Conservation (phyloP, 2,797 vertebrate species). For the Esox lucius region DNA sequence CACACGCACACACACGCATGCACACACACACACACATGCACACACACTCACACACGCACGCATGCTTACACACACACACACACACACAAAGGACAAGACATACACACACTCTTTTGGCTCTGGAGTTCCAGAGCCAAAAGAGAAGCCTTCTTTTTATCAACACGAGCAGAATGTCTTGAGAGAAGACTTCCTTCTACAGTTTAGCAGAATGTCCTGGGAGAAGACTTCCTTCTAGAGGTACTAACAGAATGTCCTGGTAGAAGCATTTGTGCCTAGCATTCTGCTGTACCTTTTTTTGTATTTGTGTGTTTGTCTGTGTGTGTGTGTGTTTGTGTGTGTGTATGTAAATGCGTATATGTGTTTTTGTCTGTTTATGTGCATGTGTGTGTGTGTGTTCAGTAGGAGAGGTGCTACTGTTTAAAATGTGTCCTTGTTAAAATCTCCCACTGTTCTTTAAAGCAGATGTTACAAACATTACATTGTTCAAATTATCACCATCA, state of each 20-base stretch:
- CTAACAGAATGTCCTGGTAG: no score
- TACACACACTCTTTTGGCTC: neutral
- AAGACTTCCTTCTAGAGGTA: no score
- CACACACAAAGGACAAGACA: neutral
- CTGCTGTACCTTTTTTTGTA: no score
- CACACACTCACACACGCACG: constrained; percentile 20
- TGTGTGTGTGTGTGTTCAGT: neutral
- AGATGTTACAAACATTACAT: constrained; percentile 46
- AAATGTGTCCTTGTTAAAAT: constrained; percentile 10
- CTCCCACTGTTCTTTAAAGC: constrained; percentile 29
- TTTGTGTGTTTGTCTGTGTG: no score
- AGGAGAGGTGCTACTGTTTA: neutral
- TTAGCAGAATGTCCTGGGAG: no score
- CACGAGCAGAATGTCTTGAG: no score
- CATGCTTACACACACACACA: neutral
- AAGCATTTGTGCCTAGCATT: no score
- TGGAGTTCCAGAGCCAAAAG: constrained; percentile 11
- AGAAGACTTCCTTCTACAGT: no score
- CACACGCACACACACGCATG: neutral
- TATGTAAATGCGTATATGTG: no score
- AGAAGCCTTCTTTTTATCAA: no score
- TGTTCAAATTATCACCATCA: constrained; percentile 47
- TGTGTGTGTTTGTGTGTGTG: neutral
- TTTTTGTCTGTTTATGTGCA: neutral
- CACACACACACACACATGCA: constrained; percentile 17